Evolutionary conservation across 1,140 invertebrate genomes (phyloP), one percentile per base, ranked within the genome.

Genomic region (Gonioctena quinquepunctata): DNA sequence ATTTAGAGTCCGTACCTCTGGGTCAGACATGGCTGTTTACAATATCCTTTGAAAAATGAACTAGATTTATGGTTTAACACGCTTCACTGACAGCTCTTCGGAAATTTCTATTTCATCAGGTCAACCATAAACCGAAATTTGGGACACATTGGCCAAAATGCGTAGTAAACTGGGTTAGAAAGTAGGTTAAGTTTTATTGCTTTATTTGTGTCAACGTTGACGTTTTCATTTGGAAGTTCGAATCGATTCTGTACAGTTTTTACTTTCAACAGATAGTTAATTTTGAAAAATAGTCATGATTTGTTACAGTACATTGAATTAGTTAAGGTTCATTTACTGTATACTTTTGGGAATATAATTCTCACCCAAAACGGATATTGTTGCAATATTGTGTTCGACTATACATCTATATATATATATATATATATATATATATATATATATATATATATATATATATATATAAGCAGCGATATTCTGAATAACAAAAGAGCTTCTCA

Each of bases 111-210:
- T 70, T 72, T 76, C 72, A 76, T 70, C 76, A 64, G 74, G 76
- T 78, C 74, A 76, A 76, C 72, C 76, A 76, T 78, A 78, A 78
- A 78, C 73, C 75, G 57, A 76, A 73, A 73, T 78, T 78, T 75
- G 59, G 73, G 73, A 73, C 75, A 76, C 52, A 69, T 72, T 77
- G 72, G 72, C 69, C 49, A 67, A 73, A 70, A 63, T 66, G 63
- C 59, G n/a, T 74, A 50, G 69, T 72, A 71, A 68, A 70, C 23
- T 74, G 27, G 63, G 68, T 67, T 71, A 28, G 63, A 75, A 77
- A 73, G 62, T 77, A 72, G 75, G 76, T 77, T 77, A 77, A 69
- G 59, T 48, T 26, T 54, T 66, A 49, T 49, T 26, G 63, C 16
- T 52, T 11, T 66, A 18, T 49, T 64, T 64, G 27, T 63, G 42